A percentile compares a stretch with the other conserved stretches of the same genome.
phyloP scores from a whole-genome alignment of 2,113 vertebrate genomes.

The Erythrocercus mccallii region DNA sequence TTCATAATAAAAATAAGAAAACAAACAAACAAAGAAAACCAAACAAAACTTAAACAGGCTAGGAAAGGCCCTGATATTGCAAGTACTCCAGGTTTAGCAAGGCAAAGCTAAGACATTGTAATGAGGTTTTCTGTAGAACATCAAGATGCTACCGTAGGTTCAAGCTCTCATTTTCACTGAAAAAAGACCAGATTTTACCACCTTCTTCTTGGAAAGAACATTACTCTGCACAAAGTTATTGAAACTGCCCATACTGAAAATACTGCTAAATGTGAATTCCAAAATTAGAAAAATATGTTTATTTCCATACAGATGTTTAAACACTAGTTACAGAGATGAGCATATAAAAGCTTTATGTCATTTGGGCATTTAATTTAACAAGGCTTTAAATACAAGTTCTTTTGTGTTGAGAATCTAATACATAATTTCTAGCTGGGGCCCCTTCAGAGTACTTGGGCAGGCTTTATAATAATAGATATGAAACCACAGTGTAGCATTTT shows the following conservation, averaged over 20 bases:
- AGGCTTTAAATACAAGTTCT: neutral
- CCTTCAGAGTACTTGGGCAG: neutral
- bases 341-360: neutral
- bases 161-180: neutral
- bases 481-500: neutral
- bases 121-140: neutral
- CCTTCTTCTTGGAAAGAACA: neutral
- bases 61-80: neutral
- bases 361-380: neutral
- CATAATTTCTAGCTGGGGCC: neutral
- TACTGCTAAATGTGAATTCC: neutral
- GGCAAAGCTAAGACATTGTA: neutral
- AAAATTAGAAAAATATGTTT: neutral
- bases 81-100: neutral
- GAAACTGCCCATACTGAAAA: neutral
- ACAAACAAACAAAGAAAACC: neutral
- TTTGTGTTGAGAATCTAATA: neutral
- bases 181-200: neutral
- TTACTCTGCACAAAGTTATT: neutral
- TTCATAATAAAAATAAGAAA: neutral
- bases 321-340: neutral
- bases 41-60: neutral
- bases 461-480: neutral
- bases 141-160: neutral
- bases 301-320: neutral